Evolutionary conservation across 2,888 invertebrate species (phyloP).

Genomic region (Cremastobaeus sp.): DNA sequence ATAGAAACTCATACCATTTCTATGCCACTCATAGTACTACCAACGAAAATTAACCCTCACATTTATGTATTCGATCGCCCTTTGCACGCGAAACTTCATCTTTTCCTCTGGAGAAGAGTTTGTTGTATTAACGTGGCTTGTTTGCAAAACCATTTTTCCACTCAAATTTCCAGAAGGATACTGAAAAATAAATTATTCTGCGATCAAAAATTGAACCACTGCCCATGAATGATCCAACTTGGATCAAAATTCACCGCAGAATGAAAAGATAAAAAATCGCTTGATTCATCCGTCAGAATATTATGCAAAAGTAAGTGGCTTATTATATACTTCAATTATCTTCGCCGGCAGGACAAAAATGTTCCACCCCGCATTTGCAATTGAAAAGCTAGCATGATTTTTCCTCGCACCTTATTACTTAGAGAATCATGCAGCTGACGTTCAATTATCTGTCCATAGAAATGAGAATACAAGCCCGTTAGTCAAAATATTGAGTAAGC

Average conservation of each 20-base stretch:
- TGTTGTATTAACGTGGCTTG: constrained; percentile 14
- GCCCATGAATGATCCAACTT: no score
- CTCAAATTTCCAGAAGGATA: no score
- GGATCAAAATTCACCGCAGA: no score
- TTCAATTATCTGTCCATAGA: constrained; percentile 74
- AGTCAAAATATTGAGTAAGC: constrained; percentile 56
- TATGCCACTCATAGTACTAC: constrained; percentile 66
- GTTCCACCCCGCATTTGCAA: constrained; percentile 35
- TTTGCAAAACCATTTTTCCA: no score
- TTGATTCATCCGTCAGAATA: no score
- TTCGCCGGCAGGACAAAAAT: not conserved
- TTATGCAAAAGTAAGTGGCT: constrained; percentile 34
- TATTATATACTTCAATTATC: constrained; percentile 41
- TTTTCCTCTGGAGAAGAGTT: constrained; percentile 31
- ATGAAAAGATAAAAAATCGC: no score
- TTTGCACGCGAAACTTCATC: constrained; percentile 47
- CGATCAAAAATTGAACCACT: no score
- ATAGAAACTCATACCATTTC: constrained; percentile 76
- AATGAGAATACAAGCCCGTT: constrained; percentile 63
- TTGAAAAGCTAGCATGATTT: constrained; percentile 30
- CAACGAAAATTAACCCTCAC: constrained; percentile 72
- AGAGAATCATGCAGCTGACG: constrained; percentile 75
- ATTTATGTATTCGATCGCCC: constrained; percentile 56
- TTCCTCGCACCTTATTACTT: constrained; percentile 48
- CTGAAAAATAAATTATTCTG: no score